These are phyloP conservation scores for Ceriagrion tenellum DNA, from an alignment of 2,888 invertebrate species.

Conservation along the genomic window DNA sequence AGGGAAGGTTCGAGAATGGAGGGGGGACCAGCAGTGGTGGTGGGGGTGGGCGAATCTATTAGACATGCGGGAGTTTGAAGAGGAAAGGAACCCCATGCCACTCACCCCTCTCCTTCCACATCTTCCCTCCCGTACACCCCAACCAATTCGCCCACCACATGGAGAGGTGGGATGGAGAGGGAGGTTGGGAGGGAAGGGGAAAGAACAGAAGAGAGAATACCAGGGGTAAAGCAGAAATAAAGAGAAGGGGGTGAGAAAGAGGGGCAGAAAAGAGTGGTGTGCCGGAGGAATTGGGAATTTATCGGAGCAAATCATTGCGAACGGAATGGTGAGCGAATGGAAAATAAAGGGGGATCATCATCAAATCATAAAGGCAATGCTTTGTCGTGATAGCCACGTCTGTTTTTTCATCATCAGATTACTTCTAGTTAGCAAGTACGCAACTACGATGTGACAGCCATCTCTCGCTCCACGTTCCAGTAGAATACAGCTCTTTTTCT, in stretches of 20 bases:
- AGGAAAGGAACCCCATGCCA: not conserved
- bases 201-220: not conserved
- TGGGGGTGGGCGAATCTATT: not conserved
- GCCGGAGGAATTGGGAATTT: not conserved
- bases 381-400: no score
- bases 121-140: no score
- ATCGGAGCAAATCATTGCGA: not conserved
- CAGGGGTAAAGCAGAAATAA: not conserved
- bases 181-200: not conserved
- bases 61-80: constrained; percentile 24
- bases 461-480: no score
- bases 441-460: no score
- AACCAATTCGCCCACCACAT: no score
- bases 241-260: not conserved
- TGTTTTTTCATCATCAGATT: no score
- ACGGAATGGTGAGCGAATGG: not conserved
- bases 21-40: not conserved
- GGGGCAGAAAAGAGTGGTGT: not conserved
- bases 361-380: no score
- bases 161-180: not conserved
- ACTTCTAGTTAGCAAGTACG: no score
- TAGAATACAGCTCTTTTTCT: no score
- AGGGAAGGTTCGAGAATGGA: not conserved
- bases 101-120: no score
- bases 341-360: not conserved